phyloP scores from a whole-genome alignment of 2,113 vertebrate genomes.

The Zosterops borbonicus region DNA sequence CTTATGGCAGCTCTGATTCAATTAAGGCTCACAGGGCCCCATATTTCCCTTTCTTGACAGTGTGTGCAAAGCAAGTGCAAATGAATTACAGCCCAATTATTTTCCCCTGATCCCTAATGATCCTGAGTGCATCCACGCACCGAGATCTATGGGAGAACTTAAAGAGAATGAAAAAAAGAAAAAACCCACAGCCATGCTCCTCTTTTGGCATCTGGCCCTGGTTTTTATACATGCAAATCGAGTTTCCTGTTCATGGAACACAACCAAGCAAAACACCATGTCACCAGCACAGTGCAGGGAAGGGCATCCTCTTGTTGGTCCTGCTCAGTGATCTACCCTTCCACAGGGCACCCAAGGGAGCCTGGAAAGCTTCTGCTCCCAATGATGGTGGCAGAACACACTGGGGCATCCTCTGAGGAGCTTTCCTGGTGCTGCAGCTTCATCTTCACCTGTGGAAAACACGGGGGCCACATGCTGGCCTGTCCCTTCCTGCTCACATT shows the following conservation, averaged over 20 bases:
- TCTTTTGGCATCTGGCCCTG: conserved; percentile 3
- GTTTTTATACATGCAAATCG: conserved; percentile 13
- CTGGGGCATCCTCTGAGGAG: neutral
- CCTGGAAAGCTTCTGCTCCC: neutral
- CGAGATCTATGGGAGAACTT: neutral
- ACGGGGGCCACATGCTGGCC: neutral
- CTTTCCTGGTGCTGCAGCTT: neutral
- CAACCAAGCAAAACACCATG: neutral
- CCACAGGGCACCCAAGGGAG: neutral
- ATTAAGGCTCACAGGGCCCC: conserved; percentile 1
- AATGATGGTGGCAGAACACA: neutral
- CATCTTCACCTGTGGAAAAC: rapidly evolving
- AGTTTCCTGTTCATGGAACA: neutral
- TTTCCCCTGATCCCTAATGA: neutral
- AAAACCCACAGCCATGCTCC: neutral
- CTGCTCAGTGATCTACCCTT: neutral
- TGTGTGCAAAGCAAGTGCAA: conserved; percentile 9
- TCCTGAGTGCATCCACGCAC: neutral
- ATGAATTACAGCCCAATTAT: neutral
- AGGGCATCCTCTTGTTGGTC: neutral
- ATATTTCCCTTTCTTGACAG: neutral
- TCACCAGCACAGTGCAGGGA: neutral
- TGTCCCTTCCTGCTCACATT: neutral
- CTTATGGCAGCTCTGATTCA: conserved; percentile 8
- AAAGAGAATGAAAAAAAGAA: neutral